Evolutionary conservation across 2,888 invertebrate genomes (phyloP).

Genomic region (Platerodrilus igneus): DNA sequence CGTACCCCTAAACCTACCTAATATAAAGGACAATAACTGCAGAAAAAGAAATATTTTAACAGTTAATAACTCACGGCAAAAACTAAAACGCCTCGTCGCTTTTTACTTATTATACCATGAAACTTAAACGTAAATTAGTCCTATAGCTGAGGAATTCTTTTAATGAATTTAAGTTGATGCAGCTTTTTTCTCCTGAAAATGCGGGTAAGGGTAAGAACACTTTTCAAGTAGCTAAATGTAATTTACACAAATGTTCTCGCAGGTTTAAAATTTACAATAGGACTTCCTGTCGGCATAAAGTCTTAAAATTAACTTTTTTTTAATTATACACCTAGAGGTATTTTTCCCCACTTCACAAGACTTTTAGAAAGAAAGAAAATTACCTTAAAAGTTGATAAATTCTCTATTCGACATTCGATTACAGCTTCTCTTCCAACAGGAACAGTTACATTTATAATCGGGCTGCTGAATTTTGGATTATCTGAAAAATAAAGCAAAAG

Average conservation of each 20-base stretch:
- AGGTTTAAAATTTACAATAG: slow-evolving; percentile 37
- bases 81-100: too few relatives aligned
- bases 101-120: slow-evolving; percentile 20
- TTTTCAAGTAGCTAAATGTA: slow-evolving; percentile 41
- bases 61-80: too few relatives aligned
- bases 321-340: slow-evolving; percentile 19
- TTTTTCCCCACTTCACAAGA: slow-evolving; percentile 2
- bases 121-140: slow-evolving; percentile 21
- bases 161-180: slow-evolving; percentile 32
- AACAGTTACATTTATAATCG: slow-evolving; percentile 76
- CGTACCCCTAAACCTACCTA: too few relatives aligned
- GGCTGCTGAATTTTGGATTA: slow-evolving; percentile 77
- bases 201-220: slow-evolving; percentile 27
- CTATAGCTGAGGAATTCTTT: slow-evolving; percentile 29
- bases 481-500: slow-evolving; percentile 53
- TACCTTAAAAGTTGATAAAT: slow-evolving; percentile 78
- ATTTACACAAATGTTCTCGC: slow-evolving; percentile 38
- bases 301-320: slow-evolving; percentile 16
- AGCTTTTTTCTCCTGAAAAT: too few relatives aligned
- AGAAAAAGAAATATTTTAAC: too few relatives aligned
- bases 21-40: too few relatives aligned
- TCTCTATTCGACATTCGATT: slow-evolving; percentile 76
- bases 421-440: slow-evolving; percentile 79
- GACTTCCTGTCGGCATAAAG: slow-evolving; percentile 33
- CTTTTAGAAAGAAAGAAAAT: slow-evolving; percentile 25